A percentile compares a stretch with the other conserved stretches of the same genome.
Conservation (phyloP, 2,888 invertebrate genomes). For the Aphrophora alni region DNA sequence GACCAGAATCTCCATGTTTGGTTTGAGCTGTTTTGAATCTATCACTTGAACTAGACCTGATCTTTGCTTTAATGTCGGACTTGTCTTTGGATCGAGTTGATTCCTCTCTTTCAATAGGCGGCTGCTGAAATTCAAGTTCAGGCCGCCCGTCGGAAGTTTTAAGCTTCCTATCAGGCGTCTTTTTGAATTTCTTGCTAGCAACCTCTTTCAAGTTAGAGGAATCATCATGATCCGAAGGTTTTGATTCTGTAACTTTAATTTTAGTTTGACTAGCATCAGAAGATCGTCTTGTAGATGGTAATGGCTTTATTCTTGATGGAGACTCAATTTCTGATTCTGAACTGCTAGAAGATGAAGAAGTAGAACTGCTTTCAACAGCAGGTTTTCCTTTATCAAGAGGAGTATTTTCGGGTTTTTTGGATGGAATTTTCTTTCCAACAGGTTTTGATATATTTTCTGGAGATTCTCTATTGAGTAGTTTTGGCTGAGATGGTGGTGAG, state of each 20-base stretch:
- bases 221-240: conserved; percentile 42
- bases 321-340: conserved; percentile 58
- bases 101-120: conserved; percentile 80
- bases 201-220: conserved; percentile 49
- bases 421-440: conserved; percentile 51
- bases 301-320: conserved; percentile 26
- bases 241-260: conserved; percentile 37
- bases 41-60: conserved; percentile 62
- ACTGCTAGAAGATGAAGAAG: conserved; percentile 64
- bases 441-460: conserved; percentile 65
- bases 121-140: conserved; percentile 73
- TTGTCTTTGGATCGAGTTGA: conserved; percentile 59
- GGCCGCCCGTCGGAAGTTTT: conserved; percentile 82
- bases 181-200: conserved; percentile 63
- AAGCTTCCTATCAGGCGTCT: conserved; percentile 81
- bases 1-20: conserved; percentile 69
- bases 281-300: conserved; percentile 43
- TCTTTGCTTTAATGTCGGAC: conserved; percentile 48
- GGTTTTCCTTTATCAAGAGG: conserved; percentile 81
- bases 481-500: conserved; percentile 37
- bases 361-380: conserved; percentile 68
- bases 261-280: conserved; percentile 22
- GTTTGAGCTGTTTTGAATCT: conserved; percentile 71
- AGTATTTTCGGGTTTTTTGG: conserved; percentile 68
- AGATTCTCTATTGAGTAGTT: conserved; percentile 34